Conservation (phyloP, 2,797 vertebrate genomes). For the Morelia viridis region DNA sequence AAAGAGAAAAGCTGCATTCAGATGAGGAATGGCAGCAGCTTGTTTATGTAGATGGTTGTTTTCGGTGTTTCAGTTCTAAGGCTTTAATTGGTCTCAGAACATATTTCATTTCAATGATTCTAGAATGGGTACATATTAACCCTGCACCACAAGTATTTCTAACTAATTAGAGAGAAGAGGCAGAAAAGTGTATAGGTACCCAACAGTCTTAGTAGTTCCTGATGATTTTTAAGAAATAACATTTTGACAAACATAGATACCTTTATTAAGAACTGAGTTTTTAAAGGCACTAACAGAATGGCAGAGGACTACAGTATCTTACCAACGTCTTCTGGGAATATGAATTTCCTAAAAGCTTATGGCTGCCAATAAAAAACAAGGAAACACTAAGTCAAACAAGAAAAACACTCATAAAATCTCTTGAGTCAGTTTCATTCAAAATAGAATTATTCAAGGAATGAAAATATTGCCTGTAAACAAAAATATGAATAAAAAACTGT, state of each 20-base stretch:
- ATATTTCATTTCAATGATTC: not conserved
- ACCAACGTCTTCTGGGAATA: not conserved
- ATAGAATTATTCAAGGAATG: not conserved
- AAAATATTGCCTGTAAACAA: constrained; percentile 30
- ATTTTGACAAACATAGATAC: rapidly evolving
- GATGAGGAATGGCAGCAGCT: constrained; percentile 15
- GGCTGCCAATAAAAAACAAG: not conserved
- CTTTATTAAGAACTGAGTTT: rapidly evolving
- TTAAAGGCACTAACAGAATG: not conserved
- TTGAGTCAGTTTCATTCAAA: not conserved
- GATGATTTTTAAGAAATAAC: rapidly evolving
- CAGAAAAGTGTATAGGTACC: not conserved
- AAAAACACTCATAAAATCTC: not conserved
- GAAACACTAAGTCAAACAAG: not conserved
- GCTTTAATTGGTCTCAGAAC: not conserved
- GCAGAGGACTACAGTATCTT: not conserved
- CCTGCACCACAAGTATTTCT: not conserved
- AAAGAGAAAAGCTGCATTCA: constrained; percentile 62
- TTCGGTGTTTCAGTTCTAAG: not conserved
- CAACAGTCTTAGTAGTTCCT: not conserved
- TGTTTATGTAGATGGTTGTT: not conserved
- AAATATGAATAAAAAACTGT: constrained; percentile 32
- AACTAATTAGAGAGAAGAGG: not conserved
- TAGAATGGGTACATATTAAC: not conserved
- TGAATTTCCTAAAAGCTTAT: not conserved